These are phyloP conservation scores for Pheosia tremula DNA, from an alignment of 2,888 invertebrate genomes.

Conservation along the genomic window DNA sequence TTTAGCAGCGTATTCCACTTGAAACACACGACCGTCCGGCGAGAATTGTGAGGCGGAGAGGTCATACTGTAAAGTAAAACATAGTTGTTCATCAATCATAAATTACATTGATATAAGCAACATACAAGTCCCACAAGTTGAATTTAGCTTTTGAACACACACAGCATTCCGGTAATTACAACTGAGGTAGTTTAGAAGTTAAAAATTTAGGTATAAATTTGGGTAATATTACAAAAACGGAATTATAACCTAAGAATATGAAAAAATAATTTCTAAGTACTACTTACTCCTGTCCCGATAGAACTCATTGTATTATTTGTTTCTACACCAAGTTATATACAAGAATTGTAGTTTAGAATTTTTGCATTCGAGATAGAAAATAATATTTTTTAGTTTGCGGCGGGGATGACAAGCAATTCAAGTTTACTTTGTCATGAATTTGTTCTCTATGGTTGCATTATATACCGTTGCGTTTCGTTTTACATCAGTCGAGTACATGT, in stretches of 20 bases:
- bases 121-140: neutral
- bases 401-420: slow-evolving; percentile 70
- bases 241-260: slow-evolving; percentile 45
- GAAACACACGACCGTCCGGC: slow-evolving; percentile 99
- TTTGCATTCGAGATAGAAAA: slow-evolving; percentile 16
- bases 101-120: neutral
- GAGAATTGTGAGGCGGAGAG: slow-evolving; percentile 99
- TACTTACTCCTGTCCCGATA: slow-evolving; percentile 96
- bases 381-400: slow-evolving; percentile 46
- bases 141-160: neutral
- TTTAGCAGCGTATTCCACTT: slow-evolving; percentile 99
- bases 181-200: neutral
- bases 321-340: slow-evolving; percentile 26
- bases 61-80: slow-evolving; percentile 91
- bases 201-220: neutral
- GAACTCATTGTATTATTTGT: slow-evolving; percentile 90
- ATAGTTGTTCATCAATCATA: neutral
- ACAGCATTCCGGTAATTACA: neutral
- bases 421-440: slow-evolving; percentile 35
- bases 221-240: slow-evolving; percentile 30
- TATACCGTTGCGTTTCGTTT: slow-evolving; percentile 8
- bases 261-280: slow-evolving; percentile 13
- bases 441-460: slow-evolving; percentile 18
- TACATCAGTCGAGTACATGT: neutral
- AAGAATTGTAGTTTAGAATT: slow-evolving; percentile 24